A percentile compares a stretch with the other conserved stretches of the same genome.
phyloP scores from a whole-genome alignment of 2,797 vertebrate genomes.

The Propithecus deckenii region DNA sequence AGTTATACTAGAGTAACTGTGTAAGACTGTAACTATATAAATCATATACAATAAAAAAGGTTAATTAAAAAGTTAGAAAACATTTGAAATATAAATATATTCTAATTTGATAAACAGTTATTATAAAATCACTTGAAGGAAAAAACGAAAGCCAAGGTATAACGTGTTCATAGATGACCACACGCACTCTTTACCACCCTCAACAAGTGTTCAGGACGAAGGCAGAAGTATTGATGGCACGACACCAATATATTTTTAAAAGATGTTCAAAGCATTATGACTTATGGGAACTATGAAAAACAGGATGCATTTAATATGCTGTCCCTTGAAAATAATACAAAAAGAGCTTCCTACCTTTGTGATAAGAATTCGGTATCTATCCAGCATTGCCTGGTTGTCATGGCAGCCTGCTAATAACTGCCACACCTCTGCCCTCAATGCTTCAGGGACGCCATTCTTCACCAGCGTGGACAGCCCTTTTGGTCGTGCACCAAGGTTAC shows the following conservation, averaged over 20 bases:
- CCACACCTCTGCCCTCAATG: constrained; percentile 98
- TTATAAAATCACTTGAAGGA: not conserved
- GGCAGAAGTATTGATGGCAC: not conserved
- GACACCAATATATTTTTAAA: not conserved
- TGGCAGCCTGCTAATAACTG: constrained; percentile 97
- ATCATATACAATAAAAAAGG: not conserved
- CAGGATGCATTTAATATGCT: not conserved
- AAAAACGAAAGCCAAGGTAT: constrained; percentile 2
- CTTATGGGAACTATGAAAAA: not conserved
- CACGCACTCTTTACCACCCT: not conserved
- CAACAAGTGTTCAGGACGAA: constrained; percentile 43
- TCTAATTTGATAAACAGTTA: not conserved
- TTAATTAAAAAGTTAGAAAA: constrained; percentile 2
- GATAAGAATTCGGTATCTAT: constrained; percentile 96
- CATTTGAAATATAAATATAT: constrained; percentile 18
- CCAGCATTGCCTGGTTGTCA: constrained; percentile 94
- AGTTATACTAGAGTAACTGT: not conserved
- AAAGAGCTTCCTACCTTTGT: constrained; percentile 90
- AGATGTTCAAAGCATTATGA: not conserved
- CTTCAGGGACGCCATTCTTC: constrained; percentile 95
- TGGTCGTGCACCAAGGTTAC: constrained; percentile 92
- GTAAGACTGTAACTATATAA: not conserved
- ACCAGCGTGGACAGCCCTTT: constrained; percentile 93
- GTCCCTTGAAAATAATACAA: not conserved
- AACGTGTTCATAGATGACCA: constrained; percentile 4